A percentile compares a stretch with the other conserved stretches of the same genome.
These are phyloP conservation scores for Tortricodes alternella DNA, from an alignment of 2,888 invertebrate genomes.

Conservation along the genomic window DNA sequence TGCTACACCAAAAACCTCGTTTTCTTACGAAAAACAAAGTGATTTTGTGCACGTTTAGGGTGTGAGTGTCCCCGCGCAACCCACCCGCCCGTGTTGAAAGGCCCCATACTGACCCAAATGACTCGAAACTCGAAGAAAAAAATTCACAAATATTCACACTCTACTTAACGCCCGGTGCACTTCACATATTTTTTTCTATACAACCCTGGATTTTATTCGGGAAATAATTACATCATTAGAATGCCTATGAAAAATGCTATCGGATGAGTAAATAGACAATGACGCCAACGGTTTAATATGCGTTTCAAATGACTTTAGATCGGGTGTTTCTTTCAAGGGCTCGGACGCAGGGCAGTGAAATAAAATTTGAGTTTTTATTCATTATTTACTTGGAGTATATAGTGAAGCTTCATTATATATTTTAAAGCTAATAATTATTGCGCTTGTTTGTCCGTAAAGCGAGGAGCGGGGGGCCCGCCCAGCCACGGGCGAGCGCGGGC, in stretches of 20 bases:
- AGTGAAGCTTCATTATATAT: slow-evolving; percentile 36
- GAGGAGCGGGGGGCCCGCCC: slow-evolving; percentile 55
- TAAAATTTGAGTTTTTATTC: slow-evolving; percentile 49
- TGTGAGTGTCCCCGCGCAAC: slow-evolving; percentile 61
- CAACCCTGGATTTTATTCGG: slow-evolving; percentile 37
- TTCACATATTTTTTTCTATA: slow-evolving; percentile 48
- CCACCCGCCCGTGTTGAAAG: slow-evolving; percentile 38
- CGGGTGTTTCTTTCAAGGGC: slow-evolving; percentile 36
- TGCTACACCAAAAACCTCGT: slow-evolving; percentile 56
- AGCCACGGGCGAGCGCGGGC: slow-evolving; percentile 56
- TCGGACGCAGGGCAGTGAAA: slow-evolving; percentile 23
- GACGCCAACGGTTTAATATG: slow-evolving; percentile 31
- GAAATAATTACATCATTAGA: slow-evolving; percentile 34
- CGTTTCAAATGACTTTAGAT: slow-evolving; percentile 31
- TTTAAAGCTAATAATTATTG: slow-evolving; percentile 40
- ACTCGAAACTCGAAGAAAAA: slow-evolving; percentile 51
- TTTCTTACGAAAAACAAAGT: slow-evolving; percentile 59
- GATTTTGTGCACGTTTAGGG: slow-evolving; percentile 71
- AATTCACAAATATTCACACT: slow-evolving; percentile 59
- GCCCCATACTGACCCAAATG: slow-evolving; percentile 25
- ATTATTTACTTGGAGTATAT: slow-evolving; percentile 39
- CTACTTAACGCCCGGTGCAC: slow-evolving; percentile 37
- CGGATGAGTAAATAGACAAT: slow-evolving; percentile 37
- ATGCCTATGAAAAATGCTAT: slow-evolving; percentile 45
- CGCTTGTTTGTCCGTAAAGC: slow-evolving; percentile 28